These are phyloP conservation scores for Marasmarcha lunaedactyla DNA, from an alignment of 2,888 invertebrate genomes.

Conservation along the genomic window DNA sequence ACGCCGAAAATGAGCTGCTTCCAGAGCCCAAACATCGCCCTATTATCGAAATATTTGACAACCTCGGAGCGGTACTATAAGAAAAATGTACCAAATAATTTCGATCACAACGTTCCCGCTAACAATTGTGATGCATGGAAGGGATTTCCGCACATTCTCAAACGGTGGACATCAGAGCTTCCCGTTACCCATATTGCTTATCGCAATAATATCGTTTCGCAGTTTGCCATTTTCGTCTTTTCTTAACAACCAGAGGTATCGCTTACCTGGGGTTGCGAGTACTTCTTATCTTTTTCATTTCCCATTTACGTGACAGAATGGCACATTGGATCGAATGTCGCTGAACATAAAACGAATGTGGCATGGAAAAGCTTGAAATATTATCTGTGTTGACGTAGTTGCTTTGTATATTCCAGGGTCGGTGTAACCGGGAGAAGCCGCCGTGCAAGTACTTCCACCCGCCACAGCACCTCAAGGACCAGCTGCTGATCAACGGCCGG, in stretches of 20 bases:
- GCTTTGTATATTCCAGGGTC: constrained; percentile 79
- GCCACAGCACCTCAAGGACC: constrained; percentile 99
- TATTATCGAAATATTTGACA: constrained; percentile 49
- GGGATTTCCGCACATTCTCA: constrained; percentile 47
- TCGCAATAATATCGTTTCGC: constrained; percentile 47
- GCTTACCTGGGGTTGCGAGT: constrained; percentile 26
- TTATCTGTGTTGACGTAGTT: constrained; percentile 8
- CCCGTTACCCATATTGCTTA: constrained; percentile 47
- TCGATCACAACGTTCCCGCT: constrained; percentile 47
- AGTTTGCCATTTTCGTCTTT: constrained; percentile 43
- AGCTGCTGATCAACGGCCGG: constrained; percentile 98
- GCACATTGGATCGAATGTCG: constrained; percentile 16
- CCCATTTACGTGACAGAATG: constrained; percentile 21
- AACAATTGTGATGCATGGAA: constrained; percentile 53
- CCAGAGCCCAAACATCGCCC: constrained; percentile 26
- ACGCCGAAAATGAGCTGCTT: constrained; percentile 54
- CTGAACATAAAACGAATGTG: constrained; percentile 13
- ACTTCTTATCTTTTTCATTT: constrained; percentile 35
- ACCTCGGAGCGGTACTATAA: constrained; percentile 43
- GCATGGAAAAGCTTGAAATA: constrained; percentile 4
- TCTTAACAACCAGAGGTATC: constrained; percentile 31
- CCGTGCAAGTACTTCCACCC: constrained; percentile 99
- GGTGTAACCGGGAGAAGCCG: constrained; percentile 99
- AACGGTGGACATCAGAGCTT: constrained; percentile 30
- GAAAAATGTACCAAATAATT: constrained; percentile 50